Conservation (phyloP, 2,888 invertebrate genomes). For the Luperina nickerlii region DNA sequence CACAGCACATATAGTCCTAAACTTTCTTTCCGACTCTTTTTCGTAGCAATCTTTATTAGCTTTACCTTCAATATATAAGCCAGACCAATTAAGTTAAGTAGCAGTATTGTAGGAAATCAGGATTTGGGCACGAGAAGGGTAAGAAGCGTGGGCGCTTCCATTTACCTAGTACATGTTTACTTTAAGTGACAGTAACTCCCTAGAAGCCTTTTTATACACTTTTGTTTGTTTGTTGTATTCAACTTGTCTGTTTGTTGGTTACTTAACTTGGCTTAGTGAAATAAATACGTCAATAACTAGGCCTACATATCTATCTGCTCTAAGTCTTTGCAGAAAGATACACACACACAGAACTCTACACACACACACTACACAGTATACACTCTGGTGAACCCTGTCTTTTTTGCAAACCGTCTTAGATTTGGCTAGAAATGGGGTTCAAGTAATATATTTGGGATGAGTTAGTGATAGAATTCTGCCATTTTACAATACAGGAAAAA, state of each 20-base stretch:
- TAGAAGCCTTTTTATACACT: slow-evolving; percentile 27
- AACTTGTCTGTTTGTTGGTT: slow-evolving; percentile 1
- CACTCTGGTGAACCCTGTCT: not conserved
- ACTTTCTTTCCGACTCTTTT: not conserved
- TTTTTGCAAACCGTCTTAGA: not conserved
- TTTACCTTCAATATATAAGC: slow-evolving; percentile 26
- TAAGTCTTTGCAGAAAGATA: slow-evolving; percentile 1
- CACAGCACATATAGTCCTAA: slow-evolving; percentile 9
- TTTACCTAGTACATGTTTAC: slow-evolving; percentile 42
- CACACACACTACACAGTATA: too few relatives aligned
- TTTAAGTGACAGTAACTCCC: slow-evolving; percentile 47
- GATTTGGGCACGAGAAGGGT: slow-evolving; percentile 35
- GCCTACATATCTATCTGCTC: not conserved
- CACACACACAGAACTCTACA: too few relatives aligned
- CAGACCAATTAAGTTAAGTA: slow-evolving; percentile 37
- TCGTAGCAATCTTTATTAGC: slow-evolving; percentile 12
- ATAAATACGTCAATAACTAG: slow-evolving; percentile 16
- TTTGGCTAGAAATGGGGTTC: not conserved
- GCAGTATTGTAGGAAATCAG: slow-evolving; percentile 13
- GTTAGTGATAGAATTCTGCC: not conserved
- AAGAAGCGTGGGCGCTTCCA: slow-evolving; percentile 16
- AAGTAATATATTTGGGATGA: not conserved
- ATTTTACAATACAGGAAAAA: not conserved
- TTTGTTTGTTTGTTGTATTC: slow-evolving; percentile 20
- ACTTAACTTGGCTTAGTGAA: slow-evolving; percentile 25